Base-by-base conservation (phyloP, 2,113 vertebrate genomes). In the Oplegnathus fasciatus region DNA sequence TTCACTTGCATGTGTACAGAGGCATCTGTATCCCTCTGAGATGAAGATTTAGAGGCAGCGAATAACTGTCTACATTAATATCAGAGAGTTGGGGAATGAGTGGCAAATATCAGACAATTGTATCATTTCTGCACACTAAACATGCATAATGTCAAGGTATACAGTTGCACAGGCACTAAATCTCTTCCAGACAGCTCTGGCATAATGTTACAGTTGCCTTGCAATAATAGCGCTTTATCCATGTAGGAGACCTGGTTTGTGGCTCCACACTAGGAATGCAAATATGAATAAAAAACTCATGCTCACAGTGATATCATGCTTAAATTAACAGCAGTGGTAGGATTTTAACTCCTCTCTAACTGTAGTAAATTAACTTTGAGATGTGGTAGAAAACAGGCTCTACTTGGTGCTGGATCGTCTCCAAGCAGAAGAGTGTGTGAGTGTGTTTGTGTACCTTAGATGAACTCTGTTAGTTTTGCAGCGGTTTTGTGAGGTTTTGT, bases 271-370 rank as follows among this genome's bases (percentile, higher is more conserved):
- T 6, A 61, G 70, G 75, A 86, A 77, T 61, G 78, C 44, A 88
- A 86, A 87, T 69, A 52, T 74, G 85, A 84, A 81, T 78, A 64
- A 72, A 86, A 61, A 11, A 26, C 72, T 64, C 73, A 64, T 61
- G 58, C 42, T 82, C 55, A 67, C 40, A 79, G 80, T 84, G 75
- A 90, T 80, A 83, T 91, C 78, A 83, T 71, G 62, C 42, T 72
- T 82, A 67, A 79, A 83, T 83, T 42, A 80, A 89, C 78, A 88
- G 50, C 74, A 85, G 80, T 8, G 73, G 28, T 52, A 28, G 68
- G 62, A 20, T 18, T 89, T 70, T 60, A 48, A 68, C 57, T 69
- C 44, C 1, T 62, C 37, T 54, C 9, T 20, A n/a, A 2, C 57
- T 37, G 46, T 2, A 17, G 64, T 72, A 42, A 71, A 69, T 87